A percentile compares a stretch with the other conserved stretches of the same genome.
Conservation (phyloP, 2,113 vertebrate genomes). For the Anolis sagrei region DNA sequence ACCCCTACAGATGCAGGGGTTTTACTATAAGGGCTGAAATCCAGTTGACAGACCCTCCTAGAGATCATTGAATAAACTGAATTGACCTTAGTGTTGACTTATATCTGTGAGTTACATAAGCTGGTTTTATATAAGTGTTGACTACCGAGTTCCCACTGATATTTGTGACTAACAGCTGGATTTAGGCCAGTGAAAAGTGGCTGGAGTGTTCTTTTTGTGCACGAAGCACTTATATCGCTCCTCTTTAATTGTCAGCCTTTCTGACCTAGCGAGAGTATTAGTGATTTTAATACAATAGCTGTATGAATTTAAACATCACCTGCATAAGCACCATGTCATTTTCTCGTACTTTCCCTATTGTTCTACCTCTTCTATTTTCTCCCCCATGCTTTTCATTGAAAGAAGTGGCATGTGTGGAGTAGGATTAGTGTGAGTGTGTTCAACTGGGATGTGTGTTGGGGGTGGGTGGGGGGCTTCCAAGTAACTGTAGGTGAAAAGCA, state of each 20-base stretch:
- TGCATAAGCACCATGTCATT: neutral
- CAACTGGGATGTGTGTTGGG: neutral
- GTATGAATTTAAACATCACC: neutral
- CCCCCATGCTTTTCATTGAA: constrained; percentile 28
- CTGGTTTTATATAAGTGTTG: no score
- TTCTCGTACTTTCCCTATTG: neutral
- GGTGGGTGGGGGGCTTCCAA: neutral
- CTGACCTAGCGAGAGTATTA: constrained; percentile 14
- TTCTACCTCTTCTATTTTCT: neutral
- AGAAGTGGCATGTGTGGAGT: constrained; percentile 17
- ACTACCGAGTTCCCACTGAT: no score
- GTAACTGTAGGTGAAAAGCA: neutral
- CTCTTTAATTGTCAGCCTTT: neutral
- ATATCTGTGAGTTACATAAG: no score
- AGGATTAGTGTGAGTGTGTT: neutral
- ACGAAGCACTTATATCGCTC: neutral
- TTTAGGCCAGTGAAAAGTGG: neutral
- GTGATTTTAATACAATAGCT: constrained; percentile 12
- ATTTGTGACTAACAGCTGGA: no score
- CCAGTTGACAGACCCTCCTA: no score
- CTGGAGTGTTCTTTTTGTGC: neutral
- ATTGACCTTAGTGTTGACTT: no score
- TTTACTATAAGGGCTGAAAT: no score
- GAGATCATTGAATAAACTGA: no score
- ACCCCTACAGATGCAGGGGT: no score